Evolutionary conservation across 2,797 vertebrate genomes (phyloP).

Genomic region (Gymnothorax javanicus): DNA sequence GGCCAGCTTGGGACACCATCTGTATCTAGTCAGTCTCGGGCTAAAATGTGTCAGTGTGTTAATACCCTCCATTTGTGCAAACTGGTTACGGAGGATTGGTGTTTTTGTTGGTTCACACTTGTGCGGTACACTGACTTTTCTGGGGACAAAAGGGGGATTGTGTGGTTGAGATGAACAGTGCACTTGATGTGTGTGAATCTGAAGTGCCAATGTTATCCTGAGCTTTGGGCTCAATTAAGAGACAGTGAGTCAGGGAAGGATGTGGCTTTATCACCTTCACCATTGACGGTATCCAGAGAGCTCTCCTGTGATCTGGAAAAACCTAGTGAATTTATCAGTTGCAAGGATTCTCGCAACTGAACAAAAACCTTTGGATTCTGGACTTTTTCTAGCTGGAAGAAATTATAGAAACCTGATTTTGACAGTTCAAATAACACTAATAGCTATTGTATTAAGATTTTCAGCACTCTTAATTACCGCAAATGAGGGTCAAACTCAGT

Average conservation of each 20-base stretch:
- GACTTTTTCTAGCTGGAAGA: too few relatives aligned
- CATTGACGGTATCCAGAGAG: constrained; percentile 28
- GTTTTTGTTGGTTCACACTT: constrained; percentile 38
- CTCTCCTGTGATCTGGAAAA: too few relatives aligned
- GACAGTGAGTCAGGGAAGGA: constrained; percentile 29
- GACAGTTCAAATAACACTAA: too few relatives aligned
- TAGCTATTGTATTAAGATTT: too few relatives aligned
- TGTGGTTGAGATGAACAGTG: constrained; percentile 43
- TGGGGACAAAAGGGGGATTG: constrained; percentile 48
- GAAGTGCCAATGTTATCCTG: constrained; percentile 31
- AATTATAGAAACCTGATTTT: too few relatives aligned
- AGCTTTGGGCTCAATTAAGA: constrained; percentile 55
- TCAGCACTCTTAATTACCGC: too few relatives aligned
- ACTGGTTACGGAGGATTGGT: constrained; percentile 43
- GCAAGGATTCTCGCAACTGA: too few relatives aligned
- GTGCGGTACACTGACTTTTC: constrained; percentile 43
- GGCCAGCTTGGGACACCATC: constrained; percentile 5
- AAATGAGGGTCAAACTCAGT: too few relatives aligned
- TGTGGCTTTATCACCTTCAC: constrained; percentile 29
- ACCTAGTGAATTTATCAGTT: too few relatives aligned
- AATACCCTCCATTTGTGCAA: constrained; percentile 48
- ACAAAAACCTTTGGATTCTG: too few relatives aligned
- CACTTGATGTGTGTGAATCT: constrained; percentile 38
- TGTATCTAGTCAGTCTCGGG: constrained; percentile 26
- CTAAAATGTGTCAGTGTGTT: constrained; percentile 38